Evolutionary conservation across 2,797 vertebrate genomes (phyloP).

Genomic region (Anabacerthia variegaticeps): DNA sequence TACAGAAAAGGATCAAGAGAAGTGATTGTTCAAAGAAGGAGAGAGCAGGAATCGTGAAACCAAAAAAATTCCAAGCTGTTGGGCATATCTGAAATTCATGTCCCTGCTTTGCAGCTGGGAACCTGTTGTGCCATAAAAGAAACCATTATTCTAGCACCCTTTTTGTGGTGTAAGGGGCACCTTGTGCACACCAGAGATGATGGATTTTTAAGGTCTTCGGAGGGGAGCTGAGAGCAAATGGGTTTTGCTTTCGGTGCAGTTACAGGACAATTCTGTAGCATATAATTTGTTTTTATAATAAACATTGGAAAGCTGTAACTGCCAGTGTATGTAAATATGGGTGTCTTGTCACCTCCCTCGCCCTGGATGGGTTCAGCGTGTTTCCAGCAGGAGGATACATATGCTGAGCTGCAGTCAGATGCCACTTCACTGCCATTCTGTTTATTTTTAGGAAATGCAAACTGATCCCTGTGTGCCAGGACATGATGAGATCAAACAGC

Average conservation of each 20-base stretch:
- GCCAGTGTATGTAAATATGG: not conserved
- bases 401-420: not conserved
- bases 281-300: not conserved
- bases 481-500: not conserved
- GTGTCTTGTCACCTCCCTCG: not conserved
- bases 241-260: not conserved
- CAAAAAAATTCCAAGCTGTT: not conserved
- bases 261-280: not conserved
- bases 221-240: not conserved
- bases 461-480: not conserved
- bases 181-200: not conserved
- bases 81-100: not conserved
- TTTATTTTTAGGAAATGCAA: conserved; percentile 54
- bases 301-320: not conserved
- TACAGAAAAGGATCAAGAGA: not conserved
- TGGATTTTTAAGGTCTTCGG: not conserved
- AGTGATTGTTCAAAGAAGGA: not conserved
- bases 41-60: not conserved
- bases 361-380: not conserved
- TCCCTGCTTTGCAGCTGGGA: not conserved
- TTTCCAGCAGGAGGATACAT: not conserved
- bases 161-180: not conserved
- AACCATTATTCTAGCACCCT: not conserved
- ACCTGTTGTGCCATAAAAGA: not conserved
- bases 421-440: not conserved